phyloP scores from a whole-genome alignment of 2,797 vertebrate species.

The Danionella dracula region DNA sequence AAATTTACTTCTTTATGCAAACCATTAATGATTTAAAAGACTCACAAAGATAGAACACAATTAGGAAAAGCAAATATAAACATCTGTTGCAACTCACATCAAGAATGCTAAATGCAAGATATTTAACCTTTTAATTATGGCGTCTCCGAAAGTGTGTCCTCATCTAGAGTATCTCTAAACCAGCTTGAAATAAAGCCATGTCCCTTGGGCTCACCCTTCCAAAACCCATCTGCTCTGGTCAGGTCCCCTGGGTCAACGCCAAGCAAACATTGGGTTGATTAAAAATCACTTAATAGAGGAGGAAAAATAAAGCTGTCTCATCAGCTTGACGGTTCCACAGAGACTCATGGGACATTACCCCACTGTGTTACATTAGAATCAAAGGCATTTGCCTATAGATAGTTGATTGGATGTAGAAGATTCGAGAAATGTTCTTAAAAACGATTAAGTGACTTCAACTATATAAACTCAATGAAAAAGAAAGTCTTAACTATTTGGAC shows the following conservation, averaged over 20 bases:
- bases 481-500: no score
- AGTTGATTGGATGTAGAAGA: not conserved
- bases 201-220: slow-evolving; percentile 9
- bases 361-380: slow-evolving; percentile 17
- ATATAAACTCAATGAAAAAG: no score
- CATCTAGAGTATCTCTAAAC: not conserved
- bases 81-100: not conserved
- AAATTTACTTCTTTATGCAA: no score
- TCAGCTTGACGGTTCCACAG: slow-evolving; percentile 61
- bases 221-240: slow-evolving; percentile 47
- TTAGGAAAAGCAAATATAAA: not conserved
- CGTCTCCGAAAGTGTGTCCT: not conserved
- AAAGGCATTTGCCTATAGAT: slow-evolving; percentile 9
- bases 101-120: not conserved
- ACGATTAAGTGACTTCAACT: no score
- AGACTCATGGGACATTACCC: slow-evolving; percentile 51
- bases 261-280: slow-evolving; percentile 71
- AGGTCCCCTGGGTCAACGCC: slow-evolving; percentile 59
- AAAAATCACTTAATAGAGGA: slow-evolving; percentile 74
- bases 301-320: slow-evolving; percentile 74
- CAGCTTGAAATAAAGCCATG: not conserved
- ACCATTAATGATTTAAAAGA: no score
- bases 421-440: no score
- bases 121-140: slow-evolving; percentile 11
- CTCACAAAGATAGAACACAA: no score